A percentile compares a stretch with the other conserved stretches of the same genome.
phyloP scores from a whole-genome alignment of 2,888 invertebrate genomes.

The Machimus atricapillus region DNA sequence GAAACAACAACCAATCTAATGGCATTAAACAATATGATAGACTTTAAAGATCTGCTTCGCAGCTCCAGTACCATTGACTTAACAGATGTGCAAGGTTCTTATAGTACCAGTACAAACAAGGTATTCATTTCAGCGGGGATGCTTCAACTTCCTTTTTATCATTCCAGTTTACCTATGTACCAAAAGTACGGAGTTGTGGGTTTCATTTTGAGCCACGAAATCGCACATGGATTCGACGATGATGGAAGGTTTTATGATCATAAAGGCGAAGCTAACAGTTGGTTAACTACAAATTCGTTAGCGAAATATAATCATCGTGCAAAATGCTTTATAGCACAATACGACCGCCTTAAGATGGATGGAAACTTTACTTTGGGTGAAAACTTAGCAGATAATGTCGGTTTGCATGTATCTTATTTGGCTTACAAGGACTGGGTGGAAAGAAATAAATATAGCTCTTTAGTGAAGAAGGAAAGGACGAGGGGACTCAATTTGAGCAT shows the following conservation, averaged over 20 bases:
- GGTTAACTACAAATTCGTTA: background rate
- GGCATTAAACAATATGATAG: background rate
- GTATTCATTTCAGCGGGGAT: background rate
- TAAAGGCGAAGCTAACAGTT: background rate
- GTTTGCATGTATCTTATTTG: background rate
- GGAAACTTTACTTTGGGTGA: background rate
- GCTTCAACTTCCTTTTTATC: conserved; percentile 19
- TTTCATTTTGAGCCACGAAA: background rate
- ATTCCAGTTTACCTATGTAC: background rate
- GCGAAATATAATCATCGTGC: background rate
- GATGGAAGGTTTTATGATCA: background rate
- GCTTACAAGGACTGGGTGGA: conserved; percentile 11
- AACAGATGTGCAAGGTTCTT: background rate
- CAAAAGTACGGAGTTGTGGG: conserved; percentile 23
- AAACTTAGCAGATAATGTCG: conserved; percentile 14
- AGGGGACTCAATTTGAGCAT: background rate
- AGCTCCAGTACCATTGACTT: background rate
- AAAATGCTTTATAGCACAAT: background rate
- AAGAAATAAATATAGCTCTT: background rate
- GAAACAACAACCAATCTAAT: conserved; percentile 4
- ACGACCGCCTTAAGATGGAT: background rate
- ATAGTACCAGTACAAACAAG: background rate
- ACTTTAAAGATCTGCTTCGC: background rate
- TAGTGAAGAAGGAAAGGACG: background rate
- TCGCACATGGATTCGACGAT: conserved; percentile 20